Base-by-base conservation (phyloP, 1,140 invertebrate species). In the Apolygus lucorum region DNA sequence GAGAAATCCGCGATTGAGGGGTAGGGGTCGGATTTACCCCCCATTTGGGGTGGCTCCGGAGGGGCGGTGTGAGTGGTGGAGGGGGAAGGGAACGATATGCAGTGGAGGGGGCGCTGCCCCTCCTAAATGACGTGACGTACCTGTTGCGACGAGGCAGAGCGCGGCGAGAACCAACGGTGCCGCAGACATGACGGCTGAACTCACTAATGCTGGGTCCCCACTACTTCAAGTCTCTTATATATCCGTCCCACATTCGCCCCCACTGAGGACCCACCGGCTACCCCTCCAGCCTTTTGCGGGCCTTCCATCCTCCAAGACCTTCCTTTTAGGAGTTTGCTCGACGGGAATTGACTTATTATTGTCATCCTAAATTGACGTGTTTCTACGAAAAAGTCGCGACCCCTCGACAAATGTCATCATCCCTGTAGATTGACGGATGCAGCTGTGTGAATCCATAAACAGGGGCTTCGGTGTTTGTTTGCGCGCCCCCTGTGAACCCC, bases 221-320 rank as follows among this genome's bases (percentile, higher is more conserved):
- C 64, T 66, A 34, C 64, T 66, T 34, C 54, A 17, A 21, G n/a
- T n/a, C 29, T 66, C 64, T 66, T 66, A 66, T 66, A 66, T 66
- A 66, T 66, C 64, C 64, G 64, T 66, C 64, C 64, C 64, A 66
- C 28, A 66, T 66, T 66, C 28, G 25, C 64, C 64, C 64, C 29
- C 64, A 29, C 64, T 42, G 64, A 34, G 34, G n/a, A n/a, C n/a
- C n/a, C n/a, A n/a, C n/a, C n/a, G n/a, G n/a, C n/a, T n/a, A n/a
- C n/a, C n/a, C n/a, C n/a, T n/a, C n/a, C n/a, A n/a, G n/a, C n/a
- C n/a, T n/a, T n/a, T n/a, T n/a, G n/a, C n/a, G n/a, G n/a, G n/a
- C n/a, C n/a, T n/a, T n/a, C n/a, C n/a, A n/a, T n/a, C n/a, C n/a
- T n/a, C n/a, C n/a, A n/a, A n/a, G n/a, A n/a, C n/a, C n/a, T n/a